These are phyloP conservation scores for Meliscaeva auricollis DNA, from an alignment of 2,888 invertebrate species.

Conservation along the genomic window DNA sequence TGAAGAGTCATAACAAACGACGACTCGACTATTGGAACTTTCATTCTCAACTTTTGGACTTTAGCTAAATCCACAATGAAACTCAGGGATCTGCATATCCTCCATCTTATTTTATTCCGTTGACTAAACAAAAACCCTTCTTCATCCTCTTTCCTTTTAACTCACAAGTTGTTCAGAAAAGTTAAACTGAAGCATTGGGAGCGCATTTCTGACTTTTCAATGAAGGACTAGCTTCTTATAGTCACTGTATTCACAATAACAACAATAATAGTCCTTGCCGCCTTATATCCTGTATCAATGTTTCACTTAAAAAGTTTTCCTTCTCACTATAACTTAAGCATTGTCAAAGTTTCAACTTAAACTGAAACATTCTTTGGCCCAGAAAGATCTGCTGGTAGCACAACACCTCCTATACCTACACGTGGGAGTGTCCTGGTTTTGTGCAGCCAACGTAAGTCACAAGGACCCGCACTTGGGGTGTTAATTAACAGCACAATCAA, in stretches of 20 bases:
- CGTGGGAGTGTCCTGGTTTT: constrained; percentile 5
- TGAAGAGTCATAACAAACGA: neutral
- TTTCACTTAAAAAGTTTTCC: constrained; percentile 65
- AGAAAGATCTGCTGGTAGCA: constrained; percentile 34
- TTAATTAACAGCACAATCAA: constrained; percentile 47
- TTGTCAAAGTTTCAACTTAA: constrained; percentile 52
- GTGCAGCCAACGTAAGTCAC: constrained; percentile 35
- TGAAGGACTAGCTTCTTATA: constrained; percentile 4
- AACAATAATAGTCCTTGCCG: constrained; percentile 19
- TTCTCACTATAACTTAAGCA: constrained; percentile 40
- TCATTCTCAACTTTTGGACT: constrained; percentile 61
- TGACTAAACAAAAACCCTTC: constrained; percentile 59
- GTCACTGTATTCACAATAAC: neutral
- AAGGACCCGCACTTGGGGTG: constrained; percentile 21
- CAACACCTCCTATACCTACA: neutral
- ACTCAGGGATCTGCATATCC: constrained; percentile 66
- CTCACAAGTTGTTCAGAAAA: constrained; percentile 60
- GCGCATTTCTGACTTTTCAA: constrained; percentile 31
- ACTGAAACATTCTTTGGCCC: constrained; percentile 45
- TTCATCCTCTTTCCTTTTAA: constrained; percentile 9
- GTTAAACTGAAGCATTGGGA: constrained; percentile 49
- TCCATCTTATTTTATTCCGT: constrained; percentile 5
- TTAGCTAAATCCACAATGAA: constrained; percentile 56
- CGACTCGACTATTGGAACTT: constrained; percentile 30
- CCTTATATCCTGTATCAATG: constrained; percentile 63